Evolutionary conservation across 2,113 vertebrate genomes (phyloP).

Genomic region (Gavialis gangeticus): DNA sequence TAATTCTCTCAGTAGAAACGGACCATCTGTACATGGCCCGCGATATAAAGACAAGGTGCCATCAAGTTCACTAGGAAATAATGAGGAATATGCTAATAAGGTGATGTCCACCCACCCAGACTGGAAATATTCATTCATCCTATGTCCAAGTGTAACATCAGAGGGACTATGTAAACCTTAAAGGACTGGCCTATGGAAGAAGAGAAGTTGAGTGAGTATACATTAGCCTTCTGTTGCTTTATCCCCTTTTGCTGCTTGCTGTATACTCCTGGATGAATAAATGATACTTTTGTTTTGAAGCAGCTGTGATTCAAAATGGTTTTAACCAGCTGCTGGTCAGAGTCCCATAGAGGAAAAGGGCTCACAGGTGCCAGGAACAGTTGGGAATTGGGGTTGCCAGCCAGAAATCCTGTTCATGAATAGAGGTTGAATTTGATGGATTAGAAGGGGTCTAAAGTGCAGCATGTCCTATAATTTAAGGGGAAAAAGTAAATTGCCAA

Average conservation of each 20-base stretch:
- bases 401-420: background rate
- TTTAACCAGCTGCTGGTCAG: too few species aligned
- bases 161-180: background rate
- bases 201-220: background rate
- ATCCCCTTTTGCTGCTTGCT: too few species aligned
- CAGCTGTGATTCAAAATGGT: background rate
- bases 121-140: background rate
- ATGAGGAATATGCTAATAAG: background rate
- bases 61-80: background rate
- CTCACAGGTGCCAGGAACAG: too few species aligned
- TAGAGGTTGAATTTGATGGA: background rate
- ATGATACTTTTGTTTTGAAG: background rate
- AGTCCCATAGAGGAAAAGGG: too few species aligned
- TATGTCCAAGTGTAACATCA: fast-evolving
- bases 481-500: background rate
- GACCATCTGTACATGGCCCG: too few species aligned
- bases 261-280: too few species aligned
- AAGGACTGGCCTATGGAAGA: fast-evolving
- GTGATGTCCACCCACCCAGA: background rate
- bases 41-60: background rate
- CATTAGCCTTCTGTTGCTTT: too few species aligned
- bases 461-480: background rate
- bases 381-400: background rate
- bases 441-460: fast-evolving
- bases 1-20: too few species aligned